phyloP scores from a whole-genome alignment of 1,140 invertebrate species.

The Papilio polytes region DNA sequence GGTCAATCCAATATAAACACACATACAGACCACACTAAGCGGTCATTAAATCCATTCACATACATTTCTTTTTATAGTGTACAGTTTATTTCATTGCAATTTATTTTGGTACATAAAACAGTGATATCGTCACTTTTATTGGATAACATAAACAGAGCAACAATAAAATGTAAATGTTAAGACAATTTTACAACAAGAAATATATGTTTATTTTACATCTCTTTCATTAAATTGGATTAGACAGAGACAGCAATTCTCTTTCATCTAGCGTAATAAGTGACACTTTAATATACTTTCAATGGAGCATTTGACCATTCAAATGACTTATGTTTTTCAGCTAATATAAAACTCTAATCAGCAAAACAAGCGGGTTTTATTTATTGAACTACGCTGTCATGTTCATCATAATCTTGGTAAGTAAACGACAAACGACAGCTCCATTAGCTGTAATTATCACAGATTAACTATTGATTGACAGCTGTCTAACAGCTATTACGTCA shows the following conservation, averaged over 20 bases:
- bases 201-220: not conserved
- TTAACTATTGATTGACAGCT: slow-evolving; percentile 44
- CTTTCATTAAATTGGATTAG: not conserved
- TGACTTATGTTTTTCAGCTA: not conserved
- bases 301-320: not conserved
- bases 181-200: not conserved
- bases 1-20: slow-evolving; percentile 27
- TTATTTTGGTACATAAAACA: not conserved
- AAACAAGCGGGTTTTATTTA: not conserved
- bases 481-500: slow-evolving; percentile 43
- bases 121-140: slow-evolving; percentile 1
- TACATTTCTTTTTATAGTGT: not conserved
- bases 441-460: slow-evolving; percentile 53
- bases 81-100: slow-evolving; percentile 5
- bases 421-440: slow-evolving; percentile 50
- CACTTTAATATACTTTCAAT: not conserved
- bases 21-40: slow-evolving; percentile 4
- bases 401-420: not conserved
- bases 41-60: slow-evolving; percentile 1
- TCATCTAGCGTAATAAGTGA: not conserved
- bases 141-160: not conserved
- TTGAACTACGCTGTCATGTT: not conserved
- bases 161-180: slow-evolving; percentile 14
- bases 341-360: not conserved
- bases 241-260: not conserved